phyloP scores from a whole-genome alignment of 2,888 invertebrate genomes.

The Sipha maydis region DNA sequence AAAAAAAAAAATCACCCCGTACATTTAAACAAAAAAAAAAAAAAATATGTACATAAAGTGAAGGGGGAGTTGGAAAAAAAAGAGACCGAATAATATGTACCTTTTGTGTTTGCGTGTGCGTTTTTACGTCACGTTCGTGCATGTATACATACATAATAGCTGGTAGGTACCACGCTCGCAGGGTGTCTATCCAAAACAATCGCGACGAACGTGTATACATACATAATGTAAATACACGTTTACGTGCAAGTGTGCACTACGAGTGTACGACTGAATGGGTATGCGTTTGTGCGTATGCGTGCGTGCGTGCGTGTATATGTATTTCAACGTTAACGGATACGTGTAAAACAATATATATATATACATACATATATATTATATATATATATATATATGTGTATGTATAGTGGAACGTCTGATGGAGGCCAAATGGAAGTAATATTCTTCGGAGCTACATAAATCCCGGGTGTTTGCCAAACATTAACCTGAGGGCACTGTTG shows the following conservation, averaged over 20 bases:
- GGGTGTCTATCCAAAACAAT: not conserved
- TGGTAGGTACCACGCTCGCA: not conserved
- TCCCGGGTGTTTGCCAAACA: slow-evolving; percentile 32
- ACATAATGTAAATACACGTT: not conserved
- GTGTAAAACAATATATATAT: too few relatives aligned
- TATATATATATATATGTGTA: not conserved
- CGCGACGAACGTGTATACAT: not conserved
- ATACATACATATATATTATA: too few relatives aligned
- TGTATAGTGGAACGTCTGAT: not conserved
- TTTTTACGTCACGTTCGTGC: not conserved
- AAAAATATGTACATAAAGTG: not conserved
- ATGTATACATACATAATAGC: not conserved
- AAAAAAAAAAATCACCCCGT: too few relatives aligned
- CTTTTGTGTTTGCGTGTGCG: not conserved
- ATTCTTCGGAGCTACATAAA: slow-evolving; percentile 19
- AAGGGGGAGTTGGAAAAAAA: too few relatives aligned
- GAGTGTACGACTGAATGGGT: not conserved
- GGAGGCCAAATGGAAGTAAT: not conserved
- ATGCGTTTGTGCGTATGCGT: too few relatives aligned
- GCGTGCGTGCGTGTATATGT: too few relatives aligned
- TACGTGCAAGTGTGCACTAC: not conserved
- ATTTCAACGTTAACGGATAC: too few relatives aligned
- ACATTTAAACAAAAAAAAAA: not conserved
- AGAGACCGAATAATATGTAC: not conserved
- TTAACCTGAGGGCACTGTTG: not conserved